phyloP scores from a whole-genome alignment of 2,113 vertebrate genomes.

The Anolis sagrei region DNA sequence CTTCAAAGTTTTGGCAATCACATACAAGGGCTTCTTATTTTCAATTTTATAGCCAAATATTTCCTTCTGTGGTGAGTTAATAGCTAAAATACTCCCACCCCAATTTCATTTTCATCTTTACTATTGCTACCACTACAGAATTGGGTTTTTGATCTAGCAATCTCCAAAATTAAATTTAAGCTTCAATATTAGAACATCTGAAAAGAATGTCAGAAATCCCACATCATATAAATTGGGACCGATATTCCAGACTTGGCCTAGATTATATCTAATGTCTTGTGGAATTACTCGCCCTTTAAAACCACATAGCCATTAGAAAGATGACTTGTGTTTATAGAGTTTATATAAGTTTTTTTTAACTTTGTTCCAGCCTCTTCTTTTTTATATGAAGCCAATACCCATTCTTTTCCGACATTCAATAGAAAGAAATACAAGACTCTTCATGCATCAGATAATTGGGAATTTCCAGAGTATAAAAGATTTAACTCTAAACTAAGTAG shows the following conservation, averaged over 20 bases:
- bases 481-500: neutral
- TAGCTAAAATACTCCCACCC: slow-evolving; percentile 10
- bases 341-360: slow-evolving; percentile 13
- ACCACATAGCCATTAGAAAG: slow-evolving; percentile 29
- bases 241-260: slow-evolving; percentile 43
- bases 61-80: slow-evolving; percentile 46
- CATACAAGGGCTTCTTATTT: slow-evolving; percentile 44
- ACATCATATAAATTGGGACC: slow-evolving; percentile 43
- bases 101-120: slow-evolving; percentile 40
- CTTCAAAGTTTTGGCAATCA: slow-evolving; percentile 63
- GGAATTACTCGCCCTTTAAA: slow-evolving; percentile 51
- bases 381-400: slow-evolving; percentile 8
- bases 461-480: neutral
- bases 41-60: slow-evolving; percentile 51
- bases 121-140: slow-evolving; percentile 51
- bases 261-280: slow-evolving; percentile 34
- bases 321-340: slow-evolving; percentile 37
- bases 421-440: neutral
- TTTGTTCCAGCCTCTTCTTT: neutral
- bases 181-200: slow-evolving; percentile 56
- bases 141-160: slow-evolving; percentile 46
- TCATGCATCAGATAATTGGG: neutral
- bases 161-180: slow-evolving; percentile 60
- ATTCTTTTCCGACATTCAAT: too few relatives aligned
- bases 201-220: slow-evolving; percentile 55